Evolutionary conservation across 2,797 vertebrate species (phyloP), one percentile per base, ranked within the genome.

Genomic region (Sylvilagus floridanus): DNA sequence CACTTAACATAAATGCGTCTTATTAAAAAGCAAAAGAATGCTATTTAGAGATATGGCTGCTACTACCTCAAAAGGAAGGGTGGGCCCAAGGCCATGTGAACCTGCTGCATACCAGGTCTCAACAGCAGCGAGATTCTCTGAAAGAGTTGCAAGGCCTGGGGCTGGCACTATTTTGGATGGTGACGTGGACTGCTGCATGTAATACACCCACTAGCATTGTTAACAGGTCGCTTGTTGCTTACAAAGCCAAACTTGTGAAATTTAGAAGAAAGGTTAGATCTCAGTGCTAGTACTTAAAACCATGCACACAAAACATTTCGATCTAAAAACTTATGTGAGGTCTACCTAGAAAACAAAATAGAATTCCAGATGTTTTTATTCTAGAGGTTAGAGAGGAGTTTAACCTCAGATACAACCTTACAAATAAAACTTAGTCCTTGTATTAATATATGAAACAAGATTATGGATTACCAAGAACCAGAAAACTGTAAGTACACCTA

Each of bases 1-100:
- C 52, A 78, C 84, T 92, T 96, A 93, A 93, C 63, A 68, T 88
- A 85, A 96, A 77, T 50, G 28, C 81, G 14, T 79, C 76, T 94
- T 96, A 95, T 93, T 92, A 87, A 92, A 93, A 92, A 92, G 68
- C 47, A 92, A 86, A 89, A 96, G 60, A 88, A 95, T 95, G 24
- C 79, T 94, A 76, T 96, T 94, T 95, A 96, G 47, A 72, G 42
- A 86, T 90, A 75, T 84, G 54, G 28, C 81, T 90, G 66, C 28
- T 91, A 82, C 68, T 95, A 78, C 95, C 92, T 88, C 62, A 88
- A 95, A 96, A 72, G 32, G 88, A 95, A 81, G 78, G 32, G 19
- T 79, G 72, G 93, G 47, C 76, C 90, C 47, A 76, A 13, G 73
- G 65, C 72, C 77, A 63, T 76, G 8, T 71, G 54, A 95, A 76